Percentiles rank a stretch among this genome's conserved stretches.
Evolutionary conservation across 2,888 invertebrate species (phyloP).

Genomic region (Notocelia uddmanniana): DNA sequence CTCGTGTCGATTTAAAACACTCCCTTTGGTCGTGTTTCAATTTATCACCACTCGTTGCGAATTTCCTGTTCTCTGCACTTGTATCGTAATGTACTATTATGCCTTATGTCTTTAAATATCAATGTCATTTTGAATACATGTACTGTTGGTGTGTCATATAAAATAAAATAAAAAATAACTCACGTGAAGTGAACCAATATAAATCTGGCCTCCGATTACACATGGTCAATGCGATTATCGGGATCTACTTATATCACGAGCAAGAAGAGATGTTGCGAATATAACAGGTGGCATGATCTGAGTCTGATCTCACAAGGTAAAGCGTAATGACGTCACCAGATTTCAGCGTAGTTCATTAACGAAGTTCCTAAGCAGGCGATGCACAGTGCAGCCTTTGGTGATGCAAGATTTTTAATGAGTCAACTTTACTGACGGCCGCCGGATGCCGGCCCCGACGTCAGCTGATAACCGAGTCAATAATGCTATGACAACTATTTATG

Average conservation of each 20-base stretch:
- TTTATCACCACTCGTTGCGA: too few relatives aligned
- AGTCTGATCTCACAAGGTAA: conserved; percentile 15
- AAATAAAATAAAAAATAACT: too few relatives aligned
- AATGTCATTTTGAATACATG: too few relatives aligned
- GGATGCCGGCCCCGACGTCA: conserved; percentile 64
- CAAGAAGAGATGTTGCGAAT: not conserved
- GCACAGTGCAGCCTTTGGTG: conserved; percentile 38
- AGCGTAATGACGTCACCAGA: conserved; percentile 36
- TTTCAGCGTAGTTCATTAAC: conserved; percentile 10
- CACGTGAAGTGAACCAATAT: not conserved
- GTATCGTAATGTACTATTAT: too few relatives aligned
- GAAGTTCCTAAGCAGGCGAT: not conserved
- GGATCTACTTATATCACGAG: not conserved
- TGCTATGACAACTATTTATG: conserved; percentile 45
- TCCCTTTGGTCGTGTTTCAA: too few relatives aligned
- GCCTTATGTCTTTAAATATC: too few relatives aligned
- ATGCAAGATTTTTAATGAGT: conserved; percentile 67
- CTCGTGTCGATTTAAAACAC: too few relatives aligned
- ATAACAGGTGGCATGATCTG: not conserved
- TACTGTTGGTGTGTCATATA: too few relatives aligned
- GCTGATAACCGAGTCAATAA: conserved; percentile 66
- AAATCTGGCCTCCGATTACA: not conserved
- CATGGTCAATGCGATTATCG: not conserved
- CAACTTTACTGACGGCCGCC: conserved; percentile 65
- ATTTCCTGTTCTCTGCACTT: too few relatives aligned